Evolutionary conservation across 2,888 invertebrate species (phyloP).

Genomic region (Toxonevra muliebris): DNA sequence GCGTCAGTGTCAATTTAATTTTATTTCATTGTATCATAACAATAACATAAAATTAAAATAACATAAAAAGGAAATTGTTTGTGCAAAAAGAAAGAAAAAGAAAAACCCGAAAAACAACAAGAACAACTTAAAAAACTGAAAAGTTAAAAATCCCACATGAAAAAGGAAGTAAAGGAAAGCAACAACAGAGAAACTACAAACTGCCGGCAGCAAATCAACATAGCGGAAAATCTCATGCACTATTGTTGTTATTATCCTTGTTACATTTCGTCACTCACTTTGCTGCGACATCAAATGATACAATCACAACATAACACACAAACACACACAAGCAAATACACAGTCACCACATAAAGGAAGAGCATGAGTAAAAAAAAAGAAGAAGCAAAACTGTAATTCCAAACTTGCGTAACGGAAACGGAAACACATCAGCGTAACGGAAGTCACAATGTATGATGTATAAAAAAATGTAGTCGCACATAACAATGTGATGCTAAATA

Average conservation of each 20-base stretch:
- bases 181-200: constrained; percentile 31
- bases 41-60: constrained; percentile 66
- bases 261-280: constrained; percentile 51
- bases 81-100: constrained; percentile 41
- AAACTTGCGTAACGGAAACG: constrained; percentile 57
- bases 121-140: constrained; percentile 8
- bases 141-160: constrained; percentile 3
- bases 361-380: constrained; percentile 1
- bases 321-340: constrained; percentile 21
- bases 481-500: constrained; percentile 49
- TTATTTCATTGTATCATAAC: constrained; percentile 66
- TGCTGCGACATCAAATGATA: constrained; percentile 42
- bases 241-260: constrained; percentile 53
- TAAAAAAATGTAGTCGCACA: constrained; percentile 27
- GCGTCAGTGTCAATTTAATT: constrained; percentile 65
- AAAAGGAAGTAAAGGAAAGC: not conserved
- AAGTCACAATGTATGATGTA: constrained; percentile 54
- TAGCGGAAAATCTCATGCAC: constrained; percentile 56
- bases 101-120: constrained; percentile 23
- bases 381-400: constrained; percentile 30
- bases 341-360: not conserved
- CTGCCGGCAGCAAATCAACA: constrained; percentile 55
- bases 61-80: constrained; percentile 66
- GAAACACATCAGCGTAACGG: constrained; percentile 63
- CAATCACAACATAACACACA: constrained; percentile 34